These are phyloP conservation scores for Argyresthia albistria DNA, from an alignment of 2,888 invertebrate species.

Conservation along the genomic window DNA sequence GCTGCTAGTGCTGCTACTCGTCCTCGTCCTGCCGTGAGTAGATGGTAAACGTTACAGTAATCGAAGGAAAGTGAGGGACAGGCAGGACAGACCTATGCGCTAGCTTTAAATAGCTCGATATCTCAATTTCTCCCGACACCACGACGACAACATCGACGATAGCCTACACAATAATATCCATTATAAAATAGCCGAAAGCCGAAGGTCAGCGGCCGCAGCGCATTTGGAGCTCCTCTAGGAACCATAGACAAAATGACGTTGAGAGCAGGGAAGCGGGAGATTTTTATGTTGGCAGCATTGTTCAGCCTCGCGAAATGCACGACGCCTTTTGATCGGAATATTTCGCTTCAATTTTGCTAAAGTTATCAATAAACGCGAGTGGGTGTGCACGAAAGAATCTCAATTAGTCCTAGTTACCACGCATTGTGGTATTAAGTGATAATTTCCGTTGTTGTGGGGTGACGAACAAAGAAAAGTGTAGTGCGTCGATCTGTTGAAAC, in stretches of 20 bases:
- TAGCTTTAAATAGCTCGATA: no score
- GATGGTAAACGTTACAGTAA: no score
- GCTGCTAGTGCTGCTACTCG: no score
- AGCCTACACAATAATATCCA: no score
- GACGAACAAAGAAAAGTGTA: slow-evolving; percentile 54
- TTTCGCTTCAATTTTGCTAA: slow-evolving; percentile 61
- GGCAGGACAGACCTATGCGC: no score
- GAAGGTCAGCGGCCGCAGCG: background rate
- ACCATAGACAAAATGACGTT: slow-evolving; percentile 1
- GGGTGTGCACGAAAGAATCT: slow-evolving; percentile 37
- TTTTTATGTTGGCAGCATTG: slow-evolving; percentile 52
- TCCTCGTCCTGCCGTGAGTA: no score
- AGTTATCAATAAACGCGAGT: slow-evolving; percentile 41
- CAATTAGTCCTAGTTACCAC: slow-evolving; percentile 28
- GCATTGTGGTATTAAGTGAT: slow-evolving; percentile 41
- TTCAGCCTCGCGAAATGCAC: slow-evolving; percentile 65
- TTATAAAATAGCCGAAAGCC: no score
- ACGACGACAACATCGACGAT: no score
- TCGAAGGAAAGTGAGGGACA: no score
- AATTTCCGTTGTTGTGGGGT: slow-evolving; percentile 59
- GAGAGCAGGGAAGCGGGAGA: slow-evolving; percentile 29
- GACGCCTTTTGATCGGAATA: slow-evolving; percentile 66
- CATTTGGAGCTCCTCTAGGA: background rate
- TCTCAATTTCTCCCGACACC: no score
- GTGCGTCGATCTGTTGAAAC: slow-evolving; percentile 61